phyloP scores from a whole-genome alignment of 64 coral and sea anemone genomes.

The Anthopleura sola region DNA sequence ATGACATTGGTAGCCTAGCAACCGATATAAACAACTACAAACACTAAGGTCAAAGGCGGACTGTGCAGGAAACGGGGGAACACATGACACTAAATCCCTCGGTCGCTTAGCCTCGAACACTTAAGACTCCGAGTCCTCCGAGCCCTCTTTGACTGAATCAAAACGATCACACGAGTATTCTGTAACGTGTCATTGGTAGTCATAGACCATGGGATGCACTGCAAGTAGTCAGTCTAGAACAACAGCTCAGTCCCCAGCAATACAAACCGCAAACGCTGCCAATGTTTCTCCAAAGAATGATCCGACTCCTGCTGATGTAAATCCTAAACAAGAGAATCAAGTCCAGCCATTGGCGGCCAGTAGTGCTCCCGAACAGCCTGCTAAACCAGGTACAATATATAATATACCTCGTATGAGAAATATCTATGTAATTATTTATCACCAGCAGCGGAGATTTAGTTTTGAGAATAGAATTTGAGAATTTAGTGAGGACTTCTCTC shows the following conservation, averaged over 20 bases:
- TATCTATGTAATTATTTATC: background rate
- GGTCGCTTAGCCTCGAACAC: background rate
- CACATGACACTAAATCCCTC: conserved; percentile 11
- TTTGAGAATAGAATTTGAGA: background rate
- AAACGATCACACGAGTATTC: background rate
- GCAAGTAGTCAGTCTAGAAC: conserved; percentile 30
- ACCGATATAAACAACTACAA: conserved; percentile 66
- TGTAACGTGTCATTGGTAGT: background rate
- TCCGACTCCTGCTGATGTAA: background rate
- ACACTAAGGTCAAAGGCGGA: conserved; percentile 24
- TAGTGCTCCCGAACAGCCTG: background rate
- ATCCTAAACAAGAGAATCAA: background rate
- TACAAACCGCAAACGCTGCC: conserved; percentile 5
- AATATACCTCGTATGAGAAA: background rate
- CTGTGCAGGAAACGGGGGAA: conserved; percentile 1
- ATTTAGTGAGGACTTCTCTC: background rate
- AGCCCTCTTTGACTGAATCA: background rate
- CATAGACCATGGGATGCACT: conserved; percentile 38
- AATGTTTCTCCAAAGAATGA: background rate
- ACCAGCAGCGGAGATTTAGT: background rate
- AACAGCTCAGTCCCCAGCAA: background rate
- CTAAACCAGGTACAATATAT: conserved; percentile 1
- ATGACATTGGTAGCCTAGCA: conserved; percentile 48
- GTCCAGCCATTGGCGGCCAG: background rate
- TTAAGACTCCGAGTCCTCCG: background rate